These are phyloP conservation scores for Muntiacus reevesi DNA, from an alignment of 2,113 vertebrate species.

Conservation along the genomic window DNA sequence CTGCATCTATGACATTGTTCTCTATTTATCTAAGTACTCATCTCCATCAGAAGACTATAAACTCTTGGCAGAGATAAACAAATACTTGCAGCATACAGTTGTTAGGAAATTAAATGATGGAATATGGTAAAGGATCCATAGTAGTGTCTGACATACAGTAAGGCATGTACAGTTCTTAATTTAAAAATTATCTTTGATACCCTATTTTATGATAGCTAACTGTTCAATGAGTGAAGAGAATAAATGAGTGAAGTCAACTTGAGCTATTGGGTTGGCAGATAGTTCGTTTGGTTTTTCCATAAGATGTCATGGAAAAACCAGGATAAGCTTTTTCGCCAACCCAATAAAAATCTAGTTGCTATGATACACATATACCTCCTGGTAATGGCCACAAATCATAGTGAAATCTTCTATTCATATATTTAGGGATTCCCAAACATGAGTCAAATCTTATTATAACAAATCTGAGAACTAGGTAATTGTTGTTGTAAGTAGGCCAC, in stretches of 20 bases:
- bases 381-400: not conserved
- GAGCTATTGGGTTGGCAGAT: not conserved
- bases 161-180: not conserved
- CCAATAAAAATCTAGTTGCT: not conserved
- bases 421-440: not conserved
- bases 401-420: not conserved
- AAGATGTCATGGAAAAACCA: not conserved
- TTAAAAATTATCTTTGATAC: not conserved
- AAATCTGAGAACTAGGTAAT: not conserved
- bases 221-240: not conserved
- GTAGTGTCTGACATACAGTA: not conserved
- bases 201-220: not conserved
- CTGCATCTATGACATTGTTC: not conserved
- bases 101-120: not conserved
- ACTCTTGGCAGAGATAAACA: not conserved
- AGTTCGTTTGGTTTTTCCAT: accelerated
- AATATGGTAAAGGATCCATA: not conserved
- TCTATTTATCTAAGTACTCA: not conserved
- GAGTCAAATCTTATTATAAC: not conserved
- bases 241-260: not conserved
- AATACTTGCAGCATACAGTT: not conserved
- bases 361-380: not conserved
- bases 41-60: not conserved
- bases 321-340: not conserved
- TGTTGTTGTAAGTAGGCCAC: not conserved